These are phyloP conservation scores for Haliaeetus leucogaster DNA, from an alignment of 2,113 vertebrate species.

Conservation along the genomic window DNA sequence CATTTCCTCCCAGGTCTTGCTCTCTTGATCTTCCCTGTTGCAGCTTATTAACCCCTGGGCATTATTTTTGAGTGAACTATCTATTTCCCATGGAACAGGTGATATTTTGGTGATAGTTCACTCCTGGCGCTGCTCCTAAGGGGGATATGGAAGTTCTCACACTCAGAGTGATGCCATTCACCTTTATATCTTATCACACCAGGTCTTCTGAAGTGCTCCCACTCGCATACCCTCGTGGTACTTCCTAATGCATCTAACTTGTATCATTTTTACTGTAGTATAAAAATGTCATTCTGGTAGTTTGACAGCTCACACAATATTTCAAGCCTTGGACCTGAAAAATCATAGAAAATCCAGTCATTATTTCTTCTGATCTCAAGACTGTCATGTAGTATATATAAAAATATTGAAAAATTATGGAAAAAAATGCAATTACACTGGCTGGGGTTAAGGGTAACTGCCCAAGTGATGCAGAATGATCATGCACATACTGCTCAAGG, in stretches of 20 bases:
- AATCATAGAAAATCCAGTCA: background rate
- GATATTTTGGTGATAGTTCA: background rate
- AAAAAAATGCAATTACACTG: background rate
- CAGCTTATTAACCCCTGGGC: background rate
- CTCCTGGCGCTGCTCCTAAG: background rate
- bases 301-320: background rate
- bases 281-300: background rate
- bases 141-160: background rate
- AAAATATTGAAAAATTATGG: background rate
- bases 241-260: background rate
- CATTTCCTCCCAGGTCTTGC: background rate
- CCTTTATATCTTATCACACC: background rate
- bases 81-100: background rate
- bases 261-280: background rate
- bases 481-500: background rate
- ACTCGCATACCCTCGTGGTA: background rate
- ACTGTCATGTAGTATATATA: background rate
- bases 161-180: background rate
- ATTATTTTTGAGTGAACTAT: background rate
- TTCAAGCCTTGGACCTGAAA: background rate
- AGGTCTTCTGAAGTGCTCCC: background rate
- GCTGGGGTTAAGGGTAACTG: background rate
- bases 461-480: background rate
- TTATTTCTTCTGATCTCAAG: background rate
- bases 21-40: background rate